Evolutionary conservation across 2,113 vertebrate genomes (phyloP), one percentile per base, ranked within the genome.

Genomic region (Sisor rabdophorus): DNA sequence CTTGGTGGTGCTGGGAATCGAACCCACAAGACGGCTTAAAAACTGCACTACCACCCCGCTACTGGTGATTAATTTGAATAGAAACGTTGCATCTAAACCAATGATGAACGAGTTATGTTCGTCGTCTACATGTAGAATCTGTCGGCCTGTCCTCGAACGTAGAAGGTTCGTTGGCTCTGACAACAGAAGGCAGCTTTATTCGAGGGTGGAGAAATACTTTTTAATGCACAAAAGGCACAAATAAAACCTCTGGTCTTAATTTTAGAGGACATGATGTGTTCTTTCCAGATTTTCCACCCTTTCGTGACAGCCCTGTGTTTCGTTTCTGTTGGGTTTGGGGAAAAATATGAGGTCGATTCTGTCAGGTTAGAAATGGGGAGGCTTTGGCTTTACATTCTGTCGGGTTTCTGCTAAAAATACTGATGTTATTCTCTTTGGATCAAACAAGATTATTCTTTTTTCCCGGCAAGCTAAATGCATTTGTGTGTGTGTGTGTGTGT

Each of bases 161-260:
- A 15, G 16, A 17, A 24, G 22, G 28, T 48, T 52, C 11, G 13
- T 59, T 70, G 44, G 28, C 54, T 75, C 52, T 22, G 26, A 87
- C 88, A 88, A 91, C 88, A 90, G 90, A 89, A 83, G 78, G 76
- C 12, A 89, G 88, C n/a, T 90, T 93, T 94, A 93, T 93, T 94
- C 92, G 93, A 82, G 81, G 86, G 87, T 86, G 77, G 70, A 61
- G 77, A 80, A 84, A 88, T 85, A 87, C 84, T 86, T 87, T 36
- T 90, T 90, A 88, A 69, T 52, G 65, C 44, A 77, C 55, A 69
- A 48, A 70, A 81, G 80, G 81, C 77, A 86, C 81, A 84, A 89
- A 91, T 90, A 90, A 92, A 44, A 91, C 88, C 90, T 81, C 84
- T 89, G 84, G 87, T 78, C 85, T 87, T 87, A 88, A 91, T 88